Evolutionary conservation across 2,888 invertebrate species (phyloP), one percentile per base, ranked within the genome.

Genomic region (Heteromurus nitidus): DNA sequence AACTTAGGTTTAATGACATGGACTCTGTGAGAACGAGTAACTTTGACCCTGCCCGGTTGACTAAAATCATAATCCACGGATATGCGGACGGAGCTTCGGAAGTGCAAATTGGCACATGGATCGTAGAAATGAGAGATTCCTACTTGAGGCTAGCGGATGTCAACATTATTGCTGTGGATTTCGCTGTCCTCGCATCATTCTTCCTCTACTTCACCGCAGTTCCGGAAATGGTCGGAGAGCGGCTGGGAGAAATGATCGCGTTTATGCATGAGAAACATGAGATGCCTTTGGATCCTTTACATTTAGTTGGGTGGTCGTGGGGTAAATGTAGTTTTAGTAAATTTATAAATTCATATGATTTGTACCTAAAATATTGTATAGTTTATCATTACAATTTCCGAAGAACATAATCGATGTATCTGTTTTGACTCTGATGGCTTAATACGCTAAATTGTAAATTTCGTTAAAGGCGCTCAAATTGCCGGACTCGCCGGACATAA

Each of bases 31-130:
- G 62, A 28, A 60, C 75, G 18, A 85, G 85, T 67, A 84, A 84
- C 64, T 87, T 84, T 75, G 80, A 83, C 36, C 47, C 64, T 0
- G 72, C 73, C 36, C 65, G 70, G 16, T 68, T 81, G 26, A 86
- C 86, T 24, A 87, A 86, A 62, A 72, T 86, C 11, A 80, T 86
- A 13, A 79, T 87, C 31, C 86, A 87, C 72, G 87, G 87, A 1
- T 86, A 77, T 42, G 85, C 85, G 22, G 87, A 87, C 50, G 82
- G 82, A 16, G 85, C 86, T 18, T 77, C 82, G 2, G 84, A 82
- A 62, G 74, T 81, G 13, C 74, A 83, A 18, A 77, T 86, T 9
- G 85, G 85, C n/a, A 84, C 84, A 22, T 87, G 86, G 86, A 76
- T 87, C 22, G 62, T 80, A 3, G 64, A 76, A 36, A 85, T 87